A percentile compares a stretch with the other conserved stretches of the same genome.
These are phyloP conservation scores for Bibio marci DNA, from an alignment of 2,888 invertebrate genomes.

Conservation along the genomic window DNA sequence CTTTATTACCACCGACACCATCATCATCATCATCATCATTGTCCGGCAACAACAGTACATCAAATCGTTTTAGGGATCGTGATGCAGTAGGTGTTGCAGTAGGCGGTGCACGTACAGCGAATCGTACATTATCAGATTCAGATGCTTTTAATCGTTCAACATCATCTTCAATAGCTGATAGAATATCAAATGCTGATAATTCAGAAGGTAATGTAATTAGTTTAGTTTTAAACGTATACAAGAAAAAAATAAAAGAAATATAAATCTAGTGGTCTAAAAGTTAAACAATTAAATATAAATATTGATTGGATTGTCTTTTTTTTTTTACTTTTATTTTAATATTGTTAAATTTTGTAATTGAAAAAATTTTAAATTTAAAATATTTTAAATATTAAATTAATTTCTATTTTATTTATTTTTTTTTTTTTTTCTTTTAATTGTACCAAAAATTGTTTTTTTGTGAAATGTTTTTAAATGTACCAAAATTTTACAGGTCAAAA, in stretches of 20 bases:
- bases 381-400: no score
- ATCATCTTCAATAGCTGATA: slow-evolving; percentile 4
- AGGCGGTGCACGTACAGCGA: background rate
- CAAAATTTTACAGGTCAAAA: no score
- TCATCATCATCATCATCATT: background rate
- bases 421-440: no score
- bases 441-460: no score
- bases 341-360: no score
- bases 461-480: no score
- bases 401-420: no score
- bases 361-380: no score
- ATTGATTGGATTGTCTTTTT: no score
- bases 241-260: background rate
- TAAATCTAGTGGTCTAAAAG: slow-evolving; percentile 1
- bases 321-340: no score
- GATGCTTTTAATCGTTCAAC: slow-evolving; percentile 6
- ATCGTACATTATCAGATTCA: slow-evolving; percentile 7
- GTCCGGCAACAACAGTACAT: slow-evolving; percentile 15
- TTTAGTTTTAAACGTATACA: background rate
- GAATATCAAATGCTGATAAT: slow-evolving; percentile 2
- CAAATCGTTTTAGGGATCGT: slow-evolving; percentile 24
- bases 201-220: slow-evolving; percentile 7
- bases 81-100: slow-evolving; percentile 14
- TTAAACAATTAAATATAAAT: no score
- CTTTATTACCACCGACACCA: no score